These are phyloP conservation scores for Pantherophis vulpinus DNA, from an alignment of 2,797 vertebrate species.

Conservation along the genomic window DNA sequence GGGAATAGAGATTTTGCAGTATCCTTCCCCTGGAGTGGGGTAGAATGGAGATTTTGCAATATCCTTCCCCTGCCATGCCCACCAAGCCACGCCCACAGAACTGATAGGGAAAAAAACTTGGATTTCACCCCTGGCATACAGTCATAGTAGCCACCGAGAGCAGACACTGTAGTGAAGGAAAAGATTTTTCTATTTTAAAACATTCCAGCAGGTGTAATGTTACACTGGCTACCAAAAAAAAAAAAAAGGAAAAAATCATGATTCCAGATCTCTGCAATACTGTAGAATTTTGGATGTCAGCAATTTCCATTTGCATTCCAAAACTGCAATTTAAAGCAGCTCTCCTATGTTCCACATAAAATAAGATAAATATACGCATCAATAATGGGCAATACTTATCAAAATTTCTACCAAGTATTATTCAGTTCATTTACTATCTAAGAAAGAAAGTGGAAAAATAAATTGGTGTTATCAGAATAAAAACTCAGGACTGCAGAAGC, in stretches of 20 bases:
- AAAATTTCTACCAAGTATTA: background rate
- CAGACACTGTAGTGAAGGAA: background rate
- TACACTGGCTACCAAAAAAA: background rate
- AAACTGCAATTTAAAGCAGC: background rate
- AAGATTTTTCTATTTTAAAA: background rate
- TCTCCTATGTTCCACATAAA: background rate
- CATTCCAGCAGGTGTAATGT: background rate
- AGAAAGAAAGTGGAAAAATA: background rate
- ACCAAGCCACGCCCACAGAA: too few relatives aligned
- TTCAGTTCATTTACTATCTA: background rate
- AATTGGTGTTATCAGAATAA: background rate
- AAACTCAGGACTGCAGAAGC: background rate
- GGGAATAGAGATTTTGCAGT: too few relatives aligned
- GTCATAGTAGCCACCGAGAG: background rate
- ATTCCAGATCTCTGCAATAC: background rate
- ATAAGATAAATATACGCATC: background rate
- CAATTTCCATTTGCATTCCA: background rate
- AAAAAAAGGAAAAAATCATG: background rate
- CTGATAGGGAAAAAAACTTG: too few relatives aligned
- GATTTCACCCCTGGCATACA: background rate
- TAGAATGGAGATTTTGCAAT: too few relatives aligned
- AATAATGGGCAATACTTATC: background rate
- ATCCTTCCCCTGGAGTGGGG: too few relatives aligned
- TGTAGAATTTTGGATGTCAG: background rate
- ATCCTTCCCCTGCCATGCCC: too few relatives aligned